Evolutionary conservation across 1,140 invertebrate species (phyloP), one percentile per base, ranked within the genome.

Genomic region (Drosophila serrata): DNA sequence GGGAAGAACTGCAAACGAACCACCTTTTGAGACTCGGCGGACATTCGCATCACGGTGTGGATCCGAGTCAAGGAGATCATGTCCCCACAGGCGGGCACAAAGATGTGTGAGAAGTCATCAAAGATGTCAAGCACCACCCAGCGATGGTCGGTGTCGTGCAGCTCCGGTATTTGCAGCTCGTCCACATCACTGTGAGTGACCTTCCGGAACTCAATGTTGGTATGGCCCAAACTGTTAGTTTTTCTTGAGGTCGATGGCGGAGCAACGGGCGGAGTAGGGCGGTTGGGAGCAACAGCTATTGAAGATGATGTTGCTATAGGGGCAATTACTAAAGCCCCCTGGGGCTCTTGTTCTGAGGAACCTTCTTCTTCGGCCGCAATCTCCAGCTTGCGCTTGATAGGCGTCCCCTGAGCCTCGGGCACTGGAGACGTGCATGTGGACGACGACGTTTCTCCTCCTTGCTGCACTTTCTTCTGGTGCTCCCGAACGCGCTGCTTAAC

Each of bases 101-200:
- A 92, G 31, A 92, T 92, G 53, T 92, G 92, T 3, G 92, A 92
- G 49, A 92, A 92, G 49, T 92, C 92, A 39, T 91, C 85, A 6
- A 56, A 82, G 13, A 92, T 59, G 45, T 92, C 82, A 0, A 92
- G 37, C 8, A 92, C 87, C 17, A 92, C 55, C 92, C 92, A 92
- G 43, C 82, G 80, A 61, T 92, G 92, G 57, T 92, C 75, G 0
- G 56, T 24, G 0, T 37, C 19, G 13, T 79, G 56, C 0, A 49
- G 8, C 46, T 90, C 79, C 0, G 92, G 92, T 12, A 87, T 72
- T 33, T 77, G 55, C 37, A 92, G 40, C 24, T 84, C 79, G 12
- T 72, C 57, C n/a, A 91, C 65, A 49, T 92, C 91, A 2, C 17
- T 8, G n/a, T 76, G 55, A 3, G 59, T 51, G 6, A 92, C 77